These are phyloP conservation scores for Drosophila fulvimacula DNA, from an alignment of 2,888 invertebrate species.

Conservation along the genomic window DNA sequence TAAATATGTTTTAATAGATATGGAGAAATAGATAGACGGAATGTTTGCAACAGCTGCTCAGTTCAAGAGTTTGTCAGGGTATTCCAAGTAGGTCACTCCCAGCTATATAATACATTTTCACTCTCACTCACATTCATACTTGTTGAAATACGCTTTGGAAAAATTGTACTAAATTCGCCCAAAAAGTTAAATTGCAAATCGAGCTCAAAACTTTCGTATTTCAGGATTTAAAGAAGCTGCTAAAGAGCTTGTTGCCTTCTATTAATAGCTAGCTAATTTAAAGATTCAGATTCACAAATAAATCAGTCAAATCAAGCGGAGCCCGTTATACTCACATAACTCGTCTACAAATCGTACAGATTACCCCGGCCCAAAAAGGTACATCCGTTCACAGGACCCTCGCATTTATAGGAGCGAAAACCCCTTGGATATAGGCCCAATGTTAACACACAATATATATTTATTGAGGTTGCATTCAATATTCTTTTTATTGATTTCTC, in stretches of 20 bases:
- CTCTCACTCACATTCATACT: background rate
- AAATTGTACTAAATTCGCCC: background rate
- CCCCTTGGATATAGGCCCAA: constrained; percentile 10
- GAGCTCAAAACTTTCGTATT: background rate
- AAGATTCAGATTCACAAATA: background rate
- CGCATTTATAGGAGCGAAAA: background rate
- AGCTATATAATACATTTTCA: no score
- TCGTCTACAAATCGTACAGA: background rate
- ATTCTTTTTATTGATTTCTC: constrained; percentile 30
- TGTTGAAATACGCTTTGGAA: background rate
- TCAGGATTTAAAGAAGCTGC: background rate
- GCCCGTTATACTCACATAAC: background rate
- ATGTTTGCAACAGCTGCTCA: background rate
- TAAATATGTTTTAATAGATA: no score
- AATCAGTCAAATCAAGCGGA: background rate
- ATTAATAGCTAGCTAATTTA: background rate
- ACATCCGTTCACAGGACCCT: background rate
- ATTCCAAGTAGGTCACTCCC: background rate
- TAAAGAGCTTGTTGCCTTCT: no score
- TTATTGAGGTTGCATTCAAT: constrained; percentile 18
- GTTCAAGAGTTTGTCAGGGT: background rate
- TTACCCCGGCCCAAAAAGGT: constrained; percentile 1
- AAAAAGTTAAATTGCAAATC: background rate
- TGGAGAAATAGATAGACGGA: background rate
- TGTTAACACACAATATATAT: constrained; percentile 6